These are phyloP conservation scores for Myzus persicae DNA, from an alignment of 1,140 invertebrate genomes.

Conservation along the genomic window DNA sequence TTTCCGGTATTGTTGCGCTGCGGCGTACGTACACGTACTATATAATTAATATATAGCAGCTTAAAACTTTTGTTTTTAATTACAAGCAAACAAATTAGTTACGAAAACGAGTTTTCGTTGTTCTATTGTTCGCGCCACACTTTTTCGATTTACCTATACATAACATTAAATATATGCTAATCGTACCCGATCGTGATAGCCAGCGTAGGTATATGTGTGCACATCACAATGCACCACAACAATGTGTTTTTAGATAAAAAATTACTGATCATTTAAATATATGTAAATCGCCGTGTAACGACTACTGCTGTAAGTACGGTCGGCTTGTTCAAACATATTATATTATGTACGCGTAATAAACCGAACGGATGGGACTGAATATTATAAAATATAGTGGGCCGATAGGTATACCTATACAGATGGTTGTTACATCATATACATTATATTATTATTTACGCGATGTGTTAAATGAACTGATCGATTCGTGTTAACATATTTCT, in stretches of 20 bases:
- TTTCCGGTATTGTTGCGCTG: background rate
- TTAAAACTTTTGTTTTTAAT: conserved; percentile 31
- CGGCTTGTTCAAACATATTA: conserved; percentile 1
- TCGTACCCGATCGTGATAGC: background rate
- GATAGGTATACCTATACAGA: background rate
- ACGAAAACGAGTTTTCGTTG: conserved; percentile 13
- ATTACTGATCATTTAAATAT: background rate
- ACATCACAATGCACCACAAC: background rate
- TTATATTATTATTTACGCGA: background rate
- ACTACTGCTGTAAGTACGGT: background rate
- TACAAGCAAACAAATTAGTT: conserved; percentile 35
- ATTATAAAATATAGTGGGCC: background rate
- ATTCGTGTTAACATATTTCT: conserved; percentile 21
- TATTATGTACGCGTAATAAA: background rate
- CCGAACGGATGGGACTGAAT: background rate
- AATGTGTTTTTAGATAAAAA: conserved; percentile 22
- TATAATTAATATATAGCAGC: background rate
- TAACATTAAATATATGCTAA: conserved; percentile 20
- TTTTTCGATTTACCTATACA: background rate
- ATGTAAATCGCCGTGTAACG: conserved; percentile 10
- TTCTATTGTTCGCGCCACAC: conserved; percentile 12
- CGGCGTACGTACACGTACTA: background rate
- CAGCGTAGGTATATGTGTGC: background rate
- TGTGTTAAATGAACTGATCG: conserved; percentile 18
- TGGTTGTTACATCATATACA: background rate